Percentiles rank a stretch among this genome's conserved stretches.
Evolutionary conservation across 2,113 vertebrate genomes (phyloP).

Genomic region (Merops nubicus): DNA sequence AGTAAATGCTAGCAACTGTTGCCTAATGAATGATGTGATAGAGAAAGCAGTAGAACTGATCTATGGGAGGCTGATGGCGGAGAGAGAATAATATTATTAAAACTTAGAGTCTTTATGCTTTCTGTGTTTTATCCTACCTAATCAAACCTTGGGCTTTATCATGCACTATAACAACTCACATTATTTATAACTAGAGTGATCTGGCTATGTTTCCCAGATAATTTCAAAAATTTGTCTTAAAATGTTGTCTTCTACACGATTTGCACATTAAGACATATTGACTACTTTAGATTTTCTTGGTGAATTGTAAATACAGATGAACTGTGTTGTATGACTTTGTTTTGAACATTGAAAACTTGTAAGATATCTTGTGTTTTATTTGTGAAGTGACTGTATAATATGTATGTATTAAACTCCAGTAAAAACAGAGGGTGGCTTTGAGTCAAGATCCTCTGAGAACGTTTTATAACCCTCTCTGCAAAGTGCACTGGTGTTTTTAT

Average conservation of each 20-base stretch:
- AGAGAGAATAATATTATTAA: neutral
- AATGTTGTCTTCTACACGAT: neutral
- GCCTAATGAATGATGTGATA: neutral
- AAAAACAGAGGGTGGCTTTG: slow-evolving; percentile 3
- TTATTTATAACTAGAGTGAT: neutral
- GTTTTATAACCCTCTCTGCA: slow-evolving; percentile 26
- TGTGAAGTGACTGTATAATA: neutral
- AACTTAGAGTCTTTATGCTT: neutral
- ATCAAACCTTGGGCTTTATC: neutral
- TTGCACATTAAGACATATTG: neutral
- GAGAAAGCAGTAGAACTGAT: neutral
- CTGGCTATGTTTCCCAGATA: neutral
- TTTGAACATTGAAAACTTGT: neutral
- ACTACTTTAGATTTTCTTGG: neutral
- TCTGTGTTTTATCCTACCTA: neutral
- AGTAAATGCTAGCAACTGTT: neutral
- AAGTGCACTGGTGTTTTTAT: slow-evolving; percentile 8
- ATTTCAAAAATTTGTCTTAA: neutral
- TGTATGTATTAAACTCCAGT: neutral
- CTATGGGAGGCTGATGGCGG: neutral
- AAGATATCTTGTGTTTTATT: neutral
- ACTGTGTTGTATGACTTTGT: neutral
- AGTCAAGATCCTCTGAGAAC: slow-evolving; percentile 22
- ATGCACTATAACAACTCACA: neutral
- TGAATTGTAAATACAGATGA: neutral